Evolutionary conservation across 2,797 vertebrate species (phyloP).

Genomic region (Arctocebus calabarensis): DNA sequence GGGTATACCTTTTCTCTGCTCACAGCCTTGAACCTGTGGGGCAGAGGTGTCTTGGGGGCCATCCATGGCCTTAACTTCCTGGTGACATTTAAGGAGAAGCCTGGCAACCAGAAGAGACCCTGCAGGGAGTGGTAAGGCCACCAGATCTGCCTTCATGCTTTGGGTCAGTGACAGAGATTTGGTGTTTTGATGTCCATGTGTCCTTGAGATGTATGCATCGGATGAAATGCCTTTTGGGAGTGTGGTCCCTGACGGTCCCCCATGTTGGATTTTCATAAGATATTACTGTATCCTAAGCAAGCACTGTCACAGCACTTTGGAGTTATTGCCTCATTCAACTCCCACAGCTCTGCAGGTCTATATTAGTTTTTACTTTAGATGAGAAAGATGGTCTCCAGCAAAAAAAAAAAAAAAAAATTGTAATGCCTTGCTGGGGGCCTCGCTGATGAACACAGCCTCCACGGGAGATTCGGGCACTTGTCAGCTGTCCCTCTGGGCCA

Average conservation of each 20-base stretch:
- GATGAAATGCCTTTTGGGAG: background rate
- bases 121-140: rapidly evolving
- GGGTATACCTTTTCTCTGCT: background rate
- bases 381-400: background rate
- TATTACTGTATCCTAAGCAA: background rate
- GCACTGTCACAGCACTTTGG: background rate
- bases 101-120: background rate
- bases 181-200: background rate
- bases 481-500: no score
- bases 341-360: background rate
- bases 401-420: background rate
- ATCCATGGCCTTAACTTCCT: background rate
- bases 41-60: background rate
- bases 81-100: background rate
- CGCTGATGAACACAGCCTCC: background rate
- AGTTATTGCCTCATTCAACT: background rate
- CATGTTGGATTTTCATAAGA: background rate
- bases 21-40: rapidly evolving
- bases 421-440: background rate
- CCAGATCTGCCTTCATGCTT: rapidly evolving
- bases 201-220: rapidly evolving
- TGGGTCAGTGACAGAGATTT: rapidly evolving
- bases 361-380: no score
- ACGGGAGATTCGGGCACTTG: no score
- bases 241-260: rapidly evolving